phyloP scores from a whole-genome alignment of 2,113 vertebrate species.

The Oplegnathus fasciatus region DNA sequence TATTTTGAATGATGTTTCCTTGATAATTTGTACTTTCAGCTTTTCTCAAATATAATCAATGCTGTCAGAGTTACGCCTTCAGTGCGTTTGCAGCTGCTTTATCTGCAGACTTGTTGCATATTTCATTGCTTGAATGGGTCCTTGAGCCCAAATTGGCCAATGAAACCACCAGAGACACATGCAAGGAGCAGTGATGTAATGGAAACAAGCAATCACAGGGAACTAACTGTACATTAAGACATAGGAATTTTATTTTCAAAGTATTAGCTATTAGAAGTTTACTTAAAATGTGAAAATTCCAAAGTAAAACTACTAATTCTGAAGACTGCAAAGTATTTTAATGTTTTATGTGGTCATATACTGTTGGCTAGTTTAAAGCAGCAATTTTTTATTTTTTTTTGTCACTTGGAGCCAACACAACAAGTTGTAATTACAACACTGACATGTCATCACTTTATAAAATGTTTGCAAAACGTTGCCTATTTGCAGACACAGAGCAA shows the following conservation, averaged over 20 bases:
- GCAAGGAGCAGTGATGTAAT: background rate
- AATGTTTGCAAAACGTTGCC: background rate
- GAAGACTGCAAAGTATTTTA: background rate
- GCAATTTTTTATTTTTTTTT: background rate
- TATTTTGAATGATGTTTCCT: background rate
- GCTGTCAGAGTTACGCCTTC: too few species aligned
- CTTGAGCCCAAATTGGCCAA: background rate
- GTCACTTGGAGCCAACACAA: background rate
- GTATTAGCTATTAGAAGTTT: too few species aligned
- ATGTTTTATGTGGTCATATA: background rate
- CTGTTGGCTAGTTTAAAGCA: background rate
- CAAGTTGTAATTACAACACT: background rate
- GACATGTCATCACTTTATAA: background rate
- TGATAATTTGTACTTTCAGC: background rate
- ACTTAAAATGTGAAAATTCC: too few species aligned
- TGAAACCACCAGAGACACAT: background rate
- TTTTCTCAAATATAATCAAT: background rate
- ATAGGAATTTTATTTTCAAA: background rate
- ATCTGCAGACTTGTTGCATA: background rate
- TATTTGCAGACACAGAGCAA: background rate
- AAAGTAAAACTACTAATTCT: too few species aligned
- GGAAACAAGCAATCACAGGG: background rate
- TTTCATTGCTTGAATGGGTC: background rate
- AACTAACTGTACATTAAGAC: background rate
- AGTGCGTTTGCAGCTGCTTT: background rate